Conservation (phyloP, 2,888 invertebrate species). For the Dinocampus coccinellae region DNA sequence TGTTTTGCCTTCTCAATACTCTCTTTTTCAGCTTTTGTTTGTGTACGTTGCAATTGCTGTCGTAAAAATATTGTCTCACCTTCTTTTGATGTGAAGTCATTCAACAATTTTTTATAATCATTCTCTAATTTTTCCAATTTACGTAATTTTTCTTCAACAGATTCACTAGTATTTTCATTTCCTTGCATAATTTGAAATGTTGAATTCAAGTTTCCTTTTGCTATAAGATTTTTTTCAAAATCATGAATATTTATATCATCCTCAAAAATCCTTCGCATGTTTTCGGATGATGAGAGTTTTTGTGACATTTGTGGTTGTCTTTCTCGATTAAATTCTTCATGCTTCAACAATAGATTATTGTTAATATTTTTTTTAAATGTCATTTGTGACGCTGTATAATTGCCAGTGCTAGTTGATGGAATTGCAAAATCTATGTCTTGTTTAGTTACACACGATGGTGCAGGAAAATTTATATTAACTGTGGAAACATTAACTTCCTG, state of each 20-base stretch:
- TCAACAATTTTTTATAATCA: conserved; percentile 57
- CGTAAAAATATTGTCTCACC: conserved; percentile 60
- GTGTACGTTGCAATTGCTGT: conserved; percentile 55
- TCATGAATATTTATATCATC: conserved; percentile 46
- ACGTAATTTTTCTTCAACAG: conserved; percentile 40
- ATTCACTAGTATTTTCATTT: background rate
- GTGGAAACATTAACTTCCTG: conserved; percentile 42
- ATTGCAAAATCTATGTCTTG: conserved; percentile 8
- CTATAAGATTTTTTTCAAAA: conserved; percentile 49
- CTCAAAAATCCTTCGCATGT: conserved; percentile 40
- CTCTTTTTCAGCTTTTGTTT: conserved; percentile 54
- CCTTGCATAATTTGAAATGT: conserved; percentile 44
- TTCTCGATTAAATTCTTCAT: background rate
- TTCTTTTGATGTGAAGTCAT: conserved; percentile 59
- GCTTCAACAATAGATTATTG: background rate
- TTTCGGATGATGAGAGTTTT: conserved; percentile 45
- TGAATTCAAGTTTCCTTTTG: conserved; percentile 47
- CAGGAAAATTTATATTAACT: conserved; percentile 16
- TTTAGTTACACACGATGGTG: background rate
- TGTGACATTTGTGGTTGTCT: conserved; percentile 40
- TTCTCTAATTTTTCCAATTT: conserved; percentile 53
- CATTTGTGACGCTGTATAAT: background rate
- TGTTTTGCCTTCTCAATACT: conserved; percentile 53
- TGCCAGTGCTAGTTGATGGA: conserved; percentile 33
- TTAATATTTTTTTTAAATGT: background rate